A percentile compares a stretch with the other conserved stretches of the same genome.
Evolutionary conservation across 2,113 vertebrate species (phyloP).

Genomic region (Gallinago paraguaiae): DNA sequence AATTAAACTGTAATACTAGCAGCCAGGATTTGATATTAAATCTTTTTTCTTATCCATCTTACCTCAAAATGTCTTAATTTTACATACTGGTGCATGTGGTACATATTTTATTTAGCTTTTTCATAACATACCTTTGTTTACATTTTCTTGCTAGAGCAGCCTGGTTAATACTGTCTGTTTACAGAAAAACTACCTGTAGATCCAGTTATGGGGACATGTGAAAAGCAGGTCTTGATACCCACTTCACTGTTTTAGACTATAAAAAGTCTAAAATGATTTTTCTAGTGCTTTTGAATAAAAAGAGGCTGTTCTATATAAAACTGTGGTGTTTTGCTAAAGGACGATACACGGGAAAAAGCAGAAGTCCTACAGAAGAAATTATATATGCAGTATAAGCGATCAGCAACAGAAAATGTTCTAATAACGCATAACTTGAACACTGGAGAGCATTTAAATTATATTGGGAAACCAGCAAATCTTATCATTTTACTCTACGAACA

Average conservation of each 20-base stretch:
- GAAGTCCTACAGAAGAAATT: slow-evolving; percentile 85
- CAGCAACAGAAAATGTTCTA: slow-evolving; percentile 88
- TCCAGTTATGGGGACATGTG: neutral
- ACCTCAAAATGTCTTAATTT: neutral
- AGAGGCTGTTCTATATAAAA: neutral
- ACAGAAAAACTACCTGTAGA: neutral
- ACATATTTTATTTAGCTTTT: neutral
- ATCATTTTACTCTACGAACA: slow-evolving; percentile 89
- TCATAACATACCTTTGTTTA: neutral
- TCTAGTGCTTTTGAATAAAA: neutral
- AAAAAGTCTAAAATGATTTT: neutral
- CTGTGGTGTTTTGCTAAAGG: slow-evolving; percentile 70
- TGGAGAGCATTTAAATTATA: slow-evolving; percentile 78
- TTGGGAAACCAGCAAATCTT: slow-evolving; percentile 84
- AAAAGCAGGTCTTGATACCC: neutral
- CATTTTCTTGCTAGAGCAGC: neutral
- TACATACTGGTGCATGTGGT: neutral
- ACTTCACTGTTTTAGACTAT: neutral
- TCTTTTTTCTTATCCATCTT: neutral
- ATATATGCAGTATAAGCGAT: slow-evolving; percentile 83
- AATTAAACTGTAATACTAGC: neutral
- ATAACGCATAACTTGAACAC: slow-evolving; percentile 77
- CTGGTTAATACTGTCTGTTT: neutral
- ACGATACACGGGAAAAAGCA: slow-evolving; percentile 73
- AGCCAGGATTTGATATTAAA: neutral